phyloP scores from a whole-genome alignment of 2,888 invertebrate genomes.

The Napeogenes inachia region DNA sequence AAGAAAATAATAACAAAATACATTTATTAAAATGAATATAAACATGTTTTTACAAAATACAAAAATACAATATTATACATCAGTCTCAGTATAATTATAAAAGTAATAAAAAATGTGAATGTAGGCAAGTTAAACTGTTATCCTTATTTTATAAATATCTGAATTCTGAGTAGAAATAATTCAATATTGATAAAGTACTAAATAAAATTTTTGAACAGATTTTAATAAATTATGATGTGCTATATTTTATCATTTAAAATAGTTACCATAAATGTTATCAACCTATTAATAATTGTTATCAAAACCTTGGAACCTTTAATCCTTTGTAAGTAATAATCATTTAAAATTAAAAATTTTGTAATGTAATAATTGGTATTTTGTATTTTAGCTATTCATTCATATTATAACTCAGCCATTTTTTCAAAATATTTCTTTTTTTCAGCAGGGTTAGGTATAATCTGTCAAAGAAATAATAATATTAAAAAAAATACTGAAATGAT shows the following conservation, averaged over 20 bases:
- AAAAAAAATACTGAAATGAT: conserved; percentile 1
- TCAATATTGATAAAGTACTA: no score
- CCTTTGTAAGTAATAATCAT: background rate
- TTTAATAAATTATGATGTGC: background rate
- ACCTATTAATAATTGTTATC: conserved; percentile 5
- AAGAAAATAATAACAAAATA: no score
- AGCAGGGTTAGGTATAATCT: conserved; percentile 89
- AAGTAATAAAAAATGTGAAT: no score
- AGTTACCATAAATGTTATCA: conserved; percentile 8
- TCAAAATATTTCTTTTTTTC: conserved; percentile 89
- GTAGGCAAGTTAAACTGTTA: no score
- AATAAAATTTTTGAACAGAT: no score
- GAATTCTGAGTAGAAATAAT: no score
- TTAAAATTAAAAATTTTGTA: background rate
- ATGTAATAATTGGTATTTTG: background rate
- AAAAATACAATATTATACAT: no score
- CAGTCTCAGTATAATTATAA: no score
- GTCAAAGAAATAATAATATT: conserved; percentile 49
- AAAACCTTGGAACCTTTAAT: conserved; percentile 7
- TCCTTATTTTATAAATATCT: no score
- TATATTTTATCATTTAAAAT: conserved; percentile 4
- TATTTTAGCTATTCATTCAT: background rate
- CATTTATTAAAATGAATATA: no score
- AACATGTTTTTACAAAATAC: no score
- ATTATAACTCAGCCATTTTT: conserved; percentile 68